Evolutionary conservation across 2,888 invertebrate genomes (phyloP).

Genomic region (Stomorhina lunata): DNA sequence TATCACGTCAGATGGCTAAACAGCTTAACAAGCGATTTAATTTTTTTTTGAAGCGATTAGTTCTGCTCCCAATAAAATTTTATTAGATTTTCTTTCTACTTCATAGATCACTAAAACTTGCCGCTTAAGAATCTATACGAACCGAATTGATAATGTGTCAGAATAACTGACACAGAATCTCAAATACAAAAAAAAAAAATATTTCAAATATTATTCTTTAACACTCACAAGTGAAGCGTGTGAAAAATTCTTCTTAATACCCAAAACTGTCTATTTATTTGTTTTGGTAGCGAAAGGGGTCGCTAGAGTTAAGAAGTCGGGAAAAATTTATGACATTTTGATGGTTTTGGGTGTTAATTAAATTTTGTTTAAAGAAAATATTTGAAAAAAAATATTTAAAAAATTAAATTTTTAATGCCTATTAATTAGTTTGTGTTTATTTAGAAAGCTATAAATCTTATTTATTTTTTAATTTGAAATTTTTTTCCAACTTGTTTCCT

Average conservation of each 20-base stretch:
- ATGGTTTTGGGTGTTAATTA: background rate
- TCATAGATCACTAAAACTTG: background rate
- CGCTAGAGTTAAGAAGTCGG: background rate
- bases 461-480: no score
- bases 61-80: conserved; percentile 35
- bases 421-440: background rate
- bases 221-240: conserved; percentile 11
- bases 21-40: conserved; percentile 23
- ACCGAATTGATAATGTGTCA: background rate
- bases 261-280: background rate
- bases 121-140: background rate
- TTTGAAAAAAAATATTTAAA: background rate
- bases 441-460: no score
- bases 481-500: background rate
- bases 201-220: background rate
- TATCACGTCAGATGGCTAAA: background rate
- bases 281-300: background rate
- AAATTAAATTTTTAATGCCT: background rate
- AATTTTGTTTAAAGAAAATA: background rate
- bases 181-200: background rate
- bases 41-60: conserved; percentile 6
- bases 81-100: background rate
- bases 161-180: background rate
- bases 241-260: conserved; percentile 4
- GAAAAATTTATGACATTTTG: background rate